phyloP scores from a whole-genome alignment of 2,888 invertebrate genomes.

The Gymnosoma rotundatum region DNA sequence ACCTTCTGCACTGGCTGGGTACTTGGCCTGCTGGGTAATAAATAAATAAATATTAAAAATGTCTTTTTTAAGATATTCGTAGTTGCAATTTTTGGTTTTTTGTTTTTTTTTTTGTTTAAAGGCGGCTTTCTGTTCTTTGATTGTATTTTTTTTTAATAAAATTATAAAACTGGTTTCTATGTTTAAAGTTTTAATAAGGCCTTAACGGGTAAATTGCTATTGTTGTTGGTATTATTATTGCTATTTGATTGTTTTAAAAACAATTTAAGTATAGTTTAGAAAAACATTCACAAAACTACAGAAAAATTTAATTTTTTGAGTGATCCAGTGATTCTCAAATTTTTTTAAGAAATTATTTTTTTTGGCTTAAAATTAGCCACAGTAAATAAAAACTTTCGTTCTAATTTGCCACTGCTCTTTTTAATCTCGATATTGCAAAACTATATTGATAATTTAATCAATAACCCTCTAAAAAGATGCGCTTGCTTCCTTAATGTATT shows the following conservation, averaged over 20 bases:
- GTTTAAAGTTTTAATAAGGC: conserved; percentile 23
- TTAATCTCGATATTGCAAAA: no score
- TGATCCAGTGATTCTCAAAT: no score
- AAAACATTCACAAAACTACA: not conserved
- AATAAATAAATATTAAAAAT: not conserved
- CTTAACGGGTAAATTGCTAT: not conserved
- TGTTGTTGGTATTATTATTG: conserved; percentile 2
- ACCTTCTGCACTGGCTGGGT: no score
- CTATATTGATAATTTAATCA: no score
- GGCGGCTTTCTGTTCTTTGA: conserved; percentile 43
- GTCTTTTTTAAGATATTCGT: not conserved
- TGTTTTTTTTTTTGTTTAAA: no score
- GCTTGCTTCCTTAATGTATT: no score
- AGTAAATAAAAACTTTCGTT: not conserved
- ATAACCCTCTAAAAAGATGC: no score
- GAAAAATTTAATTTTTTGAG: no score
- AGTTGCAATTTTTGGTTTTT: conserved; percentile 27
- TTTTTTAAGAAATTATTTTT: no score
- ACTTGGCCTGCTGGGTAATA: no score
- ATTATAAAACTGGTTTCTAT: conserved; percentile 22
- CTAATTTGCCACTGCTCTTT: no score
- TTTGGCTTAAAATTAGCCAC: no score
- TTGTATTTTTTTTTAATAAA: conserved; percentile 4
- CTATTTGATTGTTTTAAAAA: conserved; percentile 4
- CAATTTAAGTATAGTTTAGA: not conserved